These are phyloP conservation scores for Pipra filicauda DNA, from an alignment of 2,113 vertebrate genomes.

Conservation along the genomic window DNA sequence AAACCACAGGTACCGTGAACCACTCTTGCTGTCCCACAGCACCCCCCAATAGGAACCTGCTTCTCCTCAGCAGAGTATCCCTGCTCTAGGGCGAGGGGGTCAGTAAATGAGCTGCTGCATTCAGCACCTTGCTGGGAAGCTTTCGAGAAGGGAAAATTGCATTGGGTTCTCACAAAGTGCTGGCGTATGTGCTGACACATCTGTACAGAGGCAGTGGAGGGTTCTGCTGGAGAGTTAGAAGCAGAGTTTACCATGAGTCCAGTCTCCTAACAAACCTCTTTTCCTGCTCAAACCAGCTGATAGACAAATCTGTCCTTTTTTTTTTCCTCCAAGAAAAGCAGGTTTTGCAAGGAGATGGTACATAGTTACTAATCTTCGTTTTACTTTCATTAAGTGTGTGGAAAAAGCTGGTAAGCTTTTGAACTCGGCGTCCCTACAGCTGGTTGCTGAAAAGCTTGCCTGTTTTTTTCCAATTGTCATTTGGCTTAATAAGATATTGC, in stretches of 20 bases:
- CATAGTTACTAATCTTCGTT: neutral
- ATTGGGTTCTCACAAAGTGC: neutral
- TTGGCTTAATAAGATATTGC: neutral
- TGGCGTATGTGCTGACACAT: rapidly evolving
- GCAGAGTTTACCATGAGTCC: neutral
- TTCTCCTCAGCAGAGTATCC: neutral
- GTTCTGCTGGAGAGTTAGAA: neutral
- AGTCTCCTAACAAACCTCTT: neutral
- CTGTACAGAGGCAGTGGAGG: neutral
- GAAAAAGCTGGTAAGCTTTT: constrained; percentile 4
- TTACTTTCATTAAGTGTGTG: neutral
- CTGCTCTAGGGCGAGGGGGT: neutral
- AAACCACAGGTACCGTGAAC: neutral
- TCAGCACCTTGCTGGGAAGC: neutral
- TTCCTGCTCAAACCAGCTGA: neutral
- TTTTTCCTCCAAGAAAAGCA: neutral
- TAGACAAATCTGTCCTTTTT: neutral
- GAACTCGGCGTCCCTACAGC: neutral
- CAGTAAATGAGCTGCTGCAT: neutral
- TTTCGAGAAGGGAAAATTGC: neutral
- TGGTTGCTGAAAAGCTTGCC: neutral
- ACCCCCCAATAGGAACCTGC: neutral
- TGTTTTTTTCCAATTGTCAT: neutral
- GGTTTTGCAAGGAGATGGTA: neutral
- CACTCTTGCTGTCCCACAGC: neutral